phyloP scores from a whole-genome alignment of 2,888 invertebrate species.

The Oligia latruncula region DNA sequence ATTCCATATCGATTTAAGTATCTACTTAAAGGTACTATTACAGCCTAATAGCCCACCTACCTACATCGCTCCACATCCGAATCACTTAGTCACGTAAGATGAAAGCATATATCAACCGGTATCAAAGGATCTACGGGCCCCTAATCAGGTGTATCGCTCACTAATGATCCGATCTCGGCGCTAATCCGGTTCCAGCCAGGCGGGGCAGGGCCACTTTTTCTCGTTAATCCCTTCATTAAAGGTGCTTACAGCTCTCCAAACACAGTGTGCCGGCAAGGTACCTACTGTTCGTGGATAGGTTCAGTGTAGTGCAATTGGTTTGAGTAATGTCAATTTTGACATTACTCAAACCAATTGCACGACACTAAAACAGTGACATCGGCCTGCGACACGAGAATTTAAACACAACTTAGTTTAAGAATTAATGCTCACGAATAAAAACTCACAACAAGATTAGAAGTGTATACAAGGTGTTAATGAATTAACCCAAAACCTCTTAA shows the following conservation, averaged over 20 bases:
- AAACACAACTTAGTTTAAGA: too few species aligned
- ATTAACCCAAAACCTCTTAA: too few species aligned
- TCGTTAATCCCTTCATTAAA: constrained; percentile 86
- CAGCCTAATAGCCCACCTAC: constrained; percentile 31
- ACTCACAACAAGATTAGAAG: too few species aligned
- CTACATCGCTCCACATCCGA: constrained; percentile 46
- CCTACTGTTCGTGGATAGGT: constrained; percentile 25
- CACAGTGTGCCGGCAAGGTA: constrained; percentile 62
- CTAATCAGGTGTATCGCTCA: constrained; percentile 87
- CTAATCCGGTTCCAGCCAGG: constrained; percentile 82
- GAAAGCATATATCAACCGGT: constrained; percentile 76
- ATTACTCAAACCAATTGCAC: background rate
- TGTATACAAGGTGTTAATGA: too few species aligned
- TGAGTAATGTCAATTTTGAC: background rate
- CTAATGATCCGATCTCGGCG: constrained; percentile 84
- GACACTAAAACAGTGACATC: too few species aligned
- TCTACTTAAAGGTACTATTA: constrained; percentile 13
- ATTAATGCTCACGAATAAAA: too few species aligned
- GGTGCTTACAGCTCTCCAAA: constrained; percentile 78
- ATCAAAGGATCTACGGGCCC: constrained; percentile 74
- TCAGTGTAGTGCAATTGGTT: constrained; percentile 24
- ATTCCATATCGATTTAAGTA: constrained; percentile 2
- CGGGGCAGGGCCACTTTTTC: constrained; percentile 83
- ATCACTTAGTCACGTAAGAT: constrained; percentile 73
- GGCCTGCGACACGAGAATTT: too few species aligned